Base-by-base conservation (phyloP, 2,113 vertebrate genomes). In the Silurus asotus region DNA sequence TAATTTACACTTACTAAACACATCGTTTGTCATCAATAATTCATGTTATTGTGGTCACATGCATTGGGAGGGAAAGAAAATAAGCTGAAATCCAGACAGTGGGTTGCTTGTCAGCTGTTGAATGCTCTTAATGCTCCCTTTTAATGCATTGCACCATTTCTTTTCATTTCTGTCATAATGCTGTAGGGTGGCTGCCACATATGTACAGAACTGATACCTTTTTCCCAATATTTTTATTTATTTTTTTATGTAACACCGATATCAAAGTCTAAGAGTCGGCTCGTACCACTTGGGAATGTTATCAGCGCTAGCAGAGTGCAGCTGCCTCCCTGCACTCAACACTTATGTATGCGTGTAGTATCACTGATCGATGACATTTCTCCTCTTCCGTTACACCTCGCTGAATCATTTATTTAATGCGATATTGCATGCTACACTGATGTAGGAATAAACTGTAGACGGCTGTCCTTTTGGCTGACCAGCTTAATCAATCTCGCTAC, bases 41-140 rank as follows among this genome's bases (percentile, higher is more conserved):
- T 75, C 72, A 75, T 75, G 48, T 51, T 53, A 53, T 75, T 75
- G 48, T 75, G 72, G 72, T 53, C 72, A 75, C 20, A 75, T n/a
- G 20, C 72, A n/a, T 6, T 51, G 9, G 9, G 20, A 23, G n/a
- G 49, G 49, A 72, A 49, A 37, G 4, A 65, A 65, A 25, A 49
- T 4, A 23, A 45, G 0, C 37, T 37, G 19, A 74, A 53, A 75
- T 75, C 20, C 49, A 75, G 49, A 9, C 49, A 75, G 49, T 75
- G 48, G 72, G 20, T 53, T 53, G 20, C 10, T 13, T 75, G 72
- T 51, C 72, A 51, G 10, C 72, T 53, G 48, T 75, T 13, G n/a
- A 75, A 49, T 75, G 53, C 48, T 53, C 72, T 75, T 53, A 75
- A 75, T 75, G 72, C n/a, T 75, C 72, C 20, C 20, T n/a, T 75